Evolutionary conservation across 2,113 vertebrate species (phyloP), one percentile per base, ranked within the genome.

Genomic region (Tapirus terrestris): DNA sequence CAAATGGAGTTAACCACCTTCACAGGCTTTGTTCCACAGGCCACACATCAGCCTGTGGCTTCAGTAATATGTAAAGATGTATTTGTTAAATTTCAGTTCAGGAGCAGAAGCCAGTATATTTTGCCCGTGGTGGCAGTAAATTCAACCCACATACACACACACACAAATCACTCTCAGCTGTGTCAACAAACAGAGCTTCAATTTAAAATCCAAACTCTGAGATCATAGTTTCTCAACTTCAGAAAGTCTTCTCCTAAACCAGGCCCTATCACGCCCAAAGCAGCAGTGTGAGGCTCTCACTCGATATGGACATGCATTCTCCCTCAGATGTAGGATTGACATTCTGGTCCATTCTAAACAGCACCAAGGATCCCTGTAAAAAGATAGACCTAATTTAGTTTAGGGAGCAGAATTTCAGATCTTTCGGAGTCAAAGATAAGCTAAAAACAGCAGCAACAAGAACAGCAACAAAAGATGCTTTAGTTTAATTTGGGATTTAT

Each of bases 141-240:
- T 95, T 80, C 80, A n/a, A 43, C 3, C 81, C 6, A 18, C 21
- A 3, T 16, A 48, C 3, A 5, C 36, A 85, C 45, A 88, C 33
- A 63, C 31, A 89, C 45, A 94, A 93, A 96, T 97, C 86, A 86
- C 36, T 96, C 75, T 96, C 92, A 98, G 97, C 94, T 98, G 83
- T 84, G 77, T 87, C 90, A 97, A 96, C 93, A 98, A 97, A 95
- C 61, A 84, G 89, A 79, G 20, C n/a, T 96, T 96, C 95, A 56
- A 89, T 97, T 96, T 88, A 95, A 92, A 94, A 97, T 84, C 89
- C 72, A 75, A 63, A 56, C 39, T 95, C 48, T 95, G 93, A 95
- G 89, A 77, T 94, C 86, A 91, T 53, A 86, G 79, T 81, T 97
- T 93, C 94, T 97, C 51, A 80, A 67, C 51, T 91, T 91, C 87